Base-by-base conservation (phyloP, 1,140 invertebrate genomes). In the Diuraphis noxia region DNA sequence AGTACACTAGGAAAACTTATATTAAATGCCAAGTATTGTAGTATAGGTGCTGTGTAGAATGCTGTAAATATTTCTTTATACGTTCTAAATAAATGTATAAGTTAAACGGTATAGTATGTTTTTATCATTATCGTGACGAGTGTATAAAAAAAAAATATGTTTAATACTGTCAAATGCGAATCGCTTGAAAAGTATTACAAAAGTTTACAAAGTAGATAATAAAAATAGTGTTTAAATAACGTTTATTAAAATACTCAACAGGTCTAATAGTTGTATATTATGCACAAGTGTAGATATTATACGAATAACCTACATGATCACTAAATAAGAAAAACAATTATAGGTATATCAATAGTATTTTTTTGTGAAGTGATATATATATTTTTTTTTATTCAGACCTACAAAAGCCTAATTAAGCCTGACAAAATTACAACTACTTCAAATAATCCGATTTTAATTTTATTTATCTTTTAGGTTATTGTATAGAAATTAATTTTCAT, bases 371-470 rank as follows among this genome's bases (percentile, higher is more conserved):
- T 63, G 56, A n/a, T n/a, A 4, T 63, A 46, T n/a, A 56, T 72
- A n/a, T 72, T n/a, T 72, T n/a, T n/a, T 72, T 7, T 19, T 17
- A 17, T 63, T 63, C 10, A 63, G 30, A n/a, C 56, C 56, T 63
- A 63, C n/a, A 63, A 63, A 25, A 72, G 0, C n/a, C 1, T 72
- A 19, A 17, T 6, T 63, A 63, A 17, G 30, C 4, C 30, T 5
- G 56, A 72, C 56, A 72, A 72, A 72, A n/a, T n/a, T 34, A 72
- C n/a, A n/a, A n/a, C 56, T 72, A 72, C 56, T 72, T 72, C 56
- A 72, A n/a, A n/a, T n/a, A n/a, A 72, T 72, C n/a, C 10, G 10
- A n/a, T 72, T 72, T 72, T 72, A 72, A 72, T 72, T 17, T 72
- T 3, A n/a, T n/a, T 72, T 72, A 72, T 72, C 56, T 72, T n/a